Conservation (phyloP, 53 echinoderm and acorn worm species). For the Paracentrotus lividus region DNA sequence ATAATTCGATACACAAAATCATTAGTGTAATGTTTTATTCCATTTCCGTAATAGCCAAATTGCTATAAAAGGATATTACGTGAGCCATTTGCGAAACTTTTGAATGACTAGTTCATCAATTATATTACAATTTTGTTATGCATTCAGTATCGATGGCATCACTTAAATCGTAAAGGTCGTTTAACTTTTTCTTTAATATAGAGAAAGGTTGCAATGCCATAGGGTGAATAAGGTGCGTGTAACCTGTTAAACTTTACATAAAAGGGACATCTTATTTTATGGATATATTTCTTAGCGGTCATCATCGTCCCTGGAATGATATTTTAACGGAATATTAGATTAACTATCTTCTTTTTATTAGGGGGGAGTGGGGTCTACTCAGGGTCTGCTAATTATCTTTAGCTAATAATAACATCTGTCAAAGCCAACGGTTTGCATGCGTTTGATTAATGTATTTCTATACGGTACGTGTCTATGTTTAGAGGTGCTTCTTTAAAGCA, state of each 20-base stretch:
- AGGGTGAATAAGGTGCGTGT: background rate
- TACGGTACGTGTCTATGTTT: background rate
- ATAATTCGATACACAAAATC: no score
- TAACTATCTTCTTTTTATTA: conserved; percentile 15
- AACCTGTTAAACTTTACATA: background rate
- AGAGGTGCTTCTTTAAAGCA: background rate
- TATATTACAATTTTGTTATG: background rate
- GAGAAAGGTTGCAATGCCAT: background rate
- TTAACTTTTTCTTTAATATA: background rate
- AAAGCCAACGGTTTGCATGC: background rate
- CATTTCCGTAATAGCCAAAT: no score
- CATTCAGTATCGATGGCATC: background rate
- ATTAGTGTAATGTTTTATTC: no score
- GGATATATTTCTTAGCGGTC: background rate
- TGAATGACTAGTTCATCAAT: background rate
- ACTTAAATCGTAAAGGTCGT: background rate
- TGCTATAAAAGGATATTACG: background rate
- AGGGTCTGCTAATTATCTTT: background rate
- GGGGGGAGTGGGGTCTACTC: no score
- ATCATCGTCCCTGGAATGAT: background rate
- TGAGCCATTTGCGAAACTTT: background rate
- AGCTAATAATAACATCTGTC: background rate
- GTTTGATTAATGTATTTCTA: background rate
- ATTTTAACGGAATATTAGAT: background rate
- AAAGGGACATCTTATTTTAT: background rate